Conservation (phyloP, 2,888 invertebrate genomes). For the Crocallis elinguaria region DNA sequence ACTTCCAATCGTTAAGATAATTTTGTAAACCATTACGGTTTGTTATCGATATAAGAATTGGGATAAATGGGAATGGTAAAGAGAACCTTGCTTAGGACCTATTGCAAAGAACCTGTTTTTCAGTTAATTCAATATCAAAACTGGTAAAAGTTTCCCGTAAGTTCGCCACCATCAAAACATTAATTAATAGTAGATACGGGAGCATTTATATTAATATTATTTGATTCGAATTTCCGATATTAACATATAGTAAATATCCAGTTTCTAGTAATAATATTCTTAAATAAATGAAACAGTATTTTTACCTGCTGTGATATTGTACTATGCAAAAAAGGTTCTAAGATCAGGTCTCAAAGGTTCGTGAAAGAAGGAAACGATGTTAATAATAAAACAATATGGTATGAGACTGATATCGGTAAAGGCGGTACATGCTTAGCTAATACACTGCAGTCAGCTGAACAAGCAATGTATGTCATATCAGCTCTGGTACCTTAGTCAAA, state of each 20-base stretch:
- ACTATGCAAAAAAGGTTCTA: not conserved
- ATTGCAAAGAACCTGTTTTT: not conserved
- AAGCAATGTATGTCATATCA: conserved; percentile 56
- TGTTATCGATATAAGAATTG: conserved; percentile 37
- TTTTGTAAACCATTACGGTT: conserved; percentile 34
- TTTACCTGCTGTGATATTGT: not conserved
- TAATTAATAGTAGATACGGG: no score
- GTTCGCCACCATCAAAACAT: no score
- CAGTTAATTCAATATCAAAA: not conserved
- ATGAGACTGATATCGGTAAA: conserved; percentile 56
- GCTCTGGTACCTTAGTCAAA: conserved; percentile 45
- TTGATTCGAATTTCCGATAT: no score
- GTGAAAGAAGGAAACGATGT: conserved; percentile 35
- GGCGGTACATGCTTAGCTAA: conserved; percentile 52
- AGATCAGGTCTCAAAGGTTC: conserved; percentile 13
- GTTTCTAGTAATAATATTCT: no score
- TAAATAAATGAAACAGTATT: not conserved
- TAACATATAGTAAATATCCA: no score
- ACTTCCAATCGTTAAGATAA: conserved; percentile 53
- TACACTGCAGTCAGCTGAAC: conserved; percentile 48
- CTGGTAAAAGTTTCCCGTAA: not conserved
- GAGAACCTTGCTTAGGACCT: conserved; percentile 10
- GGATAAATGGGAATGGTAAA: conserved; percentile 18
- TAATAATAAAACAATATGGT: conserved; percentile 45
- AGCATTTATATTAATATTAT: no score